Base-by-base conservation (phyloP, 2,888 invertebrate species). In the Carabus problematicus region DNA sequence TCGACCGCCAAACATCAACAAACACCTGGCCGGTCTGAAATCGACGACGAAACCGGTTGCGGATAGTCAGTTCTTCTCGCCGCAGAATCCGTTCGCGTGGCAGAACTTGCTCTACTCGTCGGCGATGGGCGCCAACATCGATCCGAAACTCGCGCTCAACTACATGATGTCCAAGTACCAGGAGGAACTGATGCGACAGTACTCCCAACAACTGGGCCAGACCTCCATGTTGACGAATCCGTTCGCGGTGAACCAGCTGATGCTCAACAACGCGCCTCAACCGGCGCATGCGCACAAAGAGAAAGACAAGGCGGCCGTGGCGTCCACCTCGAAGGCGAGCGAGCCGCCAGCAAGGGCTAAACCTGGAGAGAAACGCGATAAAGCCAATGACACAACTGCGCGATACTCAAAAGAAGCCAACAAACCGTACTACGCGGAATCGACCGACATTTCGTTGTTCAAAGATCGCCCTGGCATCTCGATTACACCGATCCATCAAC, bases 401-500 rank as follows among this genome's bases (percentile, higher is more conserved):
- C 29, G 68, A n/a, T 69, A 69, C 16, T 69, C 68, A 8, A 69
- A 69, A 61, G 68, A 69, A 56, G 29, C 45, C 12, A 61, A 43
- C 14, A 69, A 69, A 45, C 16, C 68, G 1, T 69, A 69, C 55
- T 69, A 69, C 16, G 45, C 55, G 2, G 68, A 58, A 9, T 54
- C 60, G 11, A 42, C 39, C 6, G 49, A 69, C 14, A 58, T 58
- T n/a, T 49, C 55, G 1, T 70, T 75, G 59, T 76, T 80, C 8
- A 83, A 82, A 71, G 85, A 85, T 42, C 79, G 83, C 14, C 84
- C 85, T 0, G 83, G 80, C 70, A 81, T 85, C 71, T 85, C 85
- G 0, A 85, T 82, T 64, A 82, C 80, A n/a, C 81, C 81, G 6
- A 80, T 82, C 45, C 73, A 64, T 14, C 67, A 67, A 42, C 41